Evolutionary conservation across 2,888 invertebrate genomes (phyloP).

Genomic region (Drosophila phalerata): DNA sequence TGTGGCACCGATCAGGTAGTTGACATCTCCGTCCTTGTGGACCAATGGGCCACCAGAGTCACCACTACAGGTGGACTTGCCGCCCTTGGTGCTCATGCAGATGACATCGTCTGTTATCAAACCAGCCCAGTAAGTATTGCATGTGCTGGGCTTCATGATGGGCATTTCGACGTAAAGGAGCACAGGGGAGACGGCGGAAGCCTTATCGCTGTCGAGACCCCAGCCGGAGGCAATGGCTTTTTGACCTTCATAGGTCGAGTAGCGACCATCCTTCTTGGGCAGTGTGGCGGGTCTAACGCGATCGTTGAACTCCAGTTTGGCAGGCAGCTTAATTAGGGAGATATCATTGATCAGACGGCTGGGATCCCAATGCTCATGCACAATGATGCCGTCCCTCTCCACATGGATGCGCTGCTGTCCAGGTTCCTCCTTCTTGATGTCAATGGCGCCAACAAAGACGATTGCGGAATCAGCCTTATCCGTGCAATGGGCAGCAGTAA

Average conservation of each 20-base stretch:
- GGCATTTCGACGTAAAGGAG: slow-evolving; percentile 69
- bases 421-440: slow-evolving; percentile 56
- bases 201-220: slow-evolving; percentile 72
- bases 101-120: slow-evolving; percentile 67
- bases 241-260: slow-evolving; percentile 59
- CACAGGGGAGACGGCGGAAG: slow-evolving; percentile 55
- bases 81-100: slow-evolving; percentile 83
- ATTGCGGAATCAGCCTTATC: slow-evolving; percentile 49
- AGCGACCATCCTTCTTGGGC: slow-evolving; percentile 56
- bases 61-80: slow-evolving; percentile 83
- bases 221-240: slow-evolving; percentile 78
- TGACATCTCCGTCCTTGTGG: slow-evolving; percentile 71
- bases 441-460: slow-evolving; percentile 66
- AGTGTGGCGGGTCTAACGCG: slow-evolving; percentile 59
- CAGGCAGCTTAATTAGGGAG: slow-evolving; percentile 71
- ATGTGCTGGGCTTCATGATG: slow-evolving; percentile 57
- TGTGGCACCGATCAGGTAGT: slow-evolving; percentile 72
- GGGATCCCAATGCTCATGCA: slow-evolving; percentile 64
- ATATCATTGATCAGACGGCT: slow-evolving; percentile 68
- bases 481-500: slow-evolving; percentile 76
- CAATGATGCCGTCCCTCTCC: slow-evolving; percentile 39
- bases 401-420: slow-evolving; percentile 48
- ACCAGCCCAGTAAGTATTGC: slow-evolving; percentile 60
- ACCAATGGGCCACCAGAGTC: slow-evolving; percentile 83
- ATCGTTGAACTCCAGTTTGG: slow-evolving; percentile 39